A percentile compares a stretch with the other conserved stretches of the same genome.
These are phyloP conservation scores for Spialia ferax DNA, from an alignment of 2,888 invertebrate species.

Conservation along the genomic window DNA sequence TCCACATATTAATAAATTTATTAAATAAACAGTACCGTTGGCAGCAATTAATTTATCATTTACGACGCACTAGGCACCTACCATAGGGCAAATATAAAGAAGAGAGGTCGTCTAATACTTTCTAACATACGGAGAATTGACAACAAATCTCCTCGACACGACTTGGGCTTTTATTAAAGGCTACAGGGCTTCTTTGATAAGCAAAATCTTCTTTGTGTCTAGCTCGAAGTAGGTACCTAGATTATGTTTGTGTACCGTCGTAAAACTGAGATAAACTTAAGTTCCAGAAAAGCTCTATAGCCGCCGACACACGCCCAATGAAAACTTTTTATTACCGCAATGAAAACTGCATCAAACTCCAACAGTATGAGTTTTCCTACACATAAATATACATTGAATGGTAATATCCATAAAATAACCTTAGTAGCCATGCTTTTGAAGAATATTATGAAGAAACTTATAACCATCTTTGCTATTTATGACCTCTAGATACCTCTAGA, in stretches of 20 bases:
- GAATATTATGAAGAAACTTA: neutral
- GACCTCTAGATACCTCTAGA: no score
- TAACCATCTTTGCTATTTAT: neutral
- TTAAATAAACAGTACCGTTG: neutral
- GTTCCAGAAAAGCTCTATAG: conserved; percentile 59
- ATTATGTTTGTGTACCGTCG: conserved; percentile 43
- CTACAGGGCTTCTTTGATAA: no score
- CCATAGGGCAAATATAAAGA: neutral
- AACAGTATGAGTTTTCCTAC: conserved; percentile 9
- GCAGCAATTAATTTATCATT: neutral
- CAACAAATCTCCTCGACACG: neutral
- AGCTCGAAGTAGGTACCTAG: neutral
- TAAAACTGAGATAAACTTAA: conserved; percentile 76
- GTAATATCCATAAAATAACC: conserved; percentile 5
- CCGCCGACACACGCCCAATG: conserved; percentile 65
- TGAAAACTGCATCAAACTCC: conserved; percentile 52
- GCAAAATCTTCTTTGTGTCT: neutral
- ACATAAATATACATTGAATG: conserved; percentile 20
- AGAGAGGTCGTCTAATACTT: neutral
- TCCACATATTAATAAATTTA: no score
- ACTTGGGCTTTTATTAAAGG: neutral
- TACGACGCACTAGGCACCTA: neutral
- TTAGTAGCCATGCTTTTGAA: neutral
- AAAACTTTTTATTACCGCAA: conserved; percentile 76
- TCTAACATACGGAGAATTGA: neutral